Evolutionary conservation across 2,797 vertebrate species (phyloP).

Genomic region (Chrysocyon brachyurus): DNA sequence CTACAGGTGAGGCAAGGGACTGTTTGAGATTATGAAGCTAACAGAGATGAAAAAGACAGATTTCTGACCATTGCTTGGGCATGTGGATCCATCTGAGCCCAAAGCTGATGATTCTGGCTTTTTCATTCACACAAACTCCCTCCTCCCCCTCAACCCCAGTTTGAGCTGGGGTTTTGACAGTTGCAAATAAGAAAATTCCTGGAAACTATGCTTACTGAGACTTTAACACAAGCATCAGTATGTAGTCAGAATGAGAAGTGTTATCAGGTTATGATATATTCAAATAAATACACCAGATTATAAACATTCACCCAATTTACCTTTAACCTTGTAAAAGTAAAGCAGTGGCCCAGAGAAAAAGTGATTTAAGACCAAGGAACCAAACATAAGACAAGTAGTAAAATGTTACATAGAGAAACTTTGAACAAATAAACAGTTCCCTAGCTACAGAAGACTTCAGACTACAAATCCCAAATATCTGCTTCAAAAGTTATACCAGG

Average conservation of each 20-base stretch:
- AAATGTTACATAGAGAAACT: not conserved
- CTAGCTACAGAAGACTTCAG: not conserved
- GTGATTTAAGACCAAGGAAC: constrained; percentile 4
- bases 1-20: not conserved
- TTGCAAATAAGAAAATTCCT: not conserved
- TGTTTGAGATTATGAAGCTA: not conserved
- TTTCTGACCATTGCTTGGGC: not conserved
- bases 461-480: not conserved
- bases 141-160: too few relatives aligned
- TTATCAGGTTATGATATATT: not conserved
- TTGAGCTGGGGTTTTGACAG: not conserved
- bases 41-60: not conserved
- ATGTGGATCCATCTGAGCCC: not conserved
- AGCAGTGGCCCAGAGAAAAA: not conserved
- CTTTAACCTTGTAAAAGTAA: not conserved
- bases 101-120: not conserved
- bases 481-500: not conserved
- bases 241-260: not conserved
- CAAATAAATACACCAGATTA: not conserved
- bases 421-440: not conserved
- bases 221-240: not conserved
- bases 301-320: not conserved
- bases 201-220: not conserved
- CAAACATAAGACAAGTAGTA: not conserved
- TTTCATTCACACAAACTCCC: not conserved